Evolutionary conservation across 2,113 vertebrate genomes (phyloP), one percentile per base, ranked within the genome.

Genomic region (Chloroceryle aenea): DNA sequence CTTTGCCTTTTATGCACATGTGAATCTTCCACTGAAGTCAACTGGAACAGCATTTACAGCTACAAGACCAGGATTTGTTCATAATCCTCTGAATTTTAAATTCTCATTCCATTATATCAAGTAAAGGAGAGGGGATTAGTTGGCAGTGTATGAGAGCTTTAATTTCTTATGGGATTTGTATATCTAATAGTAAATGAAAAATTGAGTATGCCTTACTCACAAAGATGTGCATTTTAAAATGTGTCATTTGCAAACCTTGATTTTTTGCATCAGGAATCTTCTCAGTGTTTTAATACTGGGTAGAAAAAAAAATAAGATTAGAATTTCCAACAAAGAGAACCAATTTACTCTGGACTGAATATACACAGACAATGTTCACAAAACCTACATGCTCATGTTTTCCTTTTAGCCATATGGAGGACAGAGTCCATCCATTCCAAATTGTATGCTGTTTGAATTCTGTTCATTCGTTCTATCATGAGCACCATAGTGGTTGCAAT

Each of bases 81-180:
- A 66, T 95, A 97, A 96, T 92, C 96, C 80, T 76, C 88, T 79
- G 73, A 93, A 92, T 95, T 93, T 94, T 64, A 93, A 96, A 89
- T 93, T 96, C 36, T 95, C 20, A 45, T 89, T 90, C 64, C 62
- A 78, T 96, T 96, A 86, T 73, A 94, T 82, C 76, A 90, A 87
- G 76, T 55, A 85, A 87, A 52, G 34, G 25, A 89, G 52, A 92
- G 38, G 26, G 83, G 95, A 96, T 97, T 96, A 95, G 72, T 66
- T 90, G 79, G 56, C 40, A 82, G 68, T 79, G 78, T 93, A 43
- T 32, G 36, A 89, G 15, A 76, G 73, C 32, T 93, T 95, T 93
- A 66, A 78, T 87, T 93, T 95, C 94, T 93, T 61, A 89, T 79
- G 55, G 72, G 83, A 78, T 92, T 94, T 92, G 40, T 93, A 68